A percentile compares a stretch with the other conserved stretches of the same genome.
phyloP scores from a whole-genome alignment of 2,113 vertebrate species.

The Bagarius yarrelli region DNA sequence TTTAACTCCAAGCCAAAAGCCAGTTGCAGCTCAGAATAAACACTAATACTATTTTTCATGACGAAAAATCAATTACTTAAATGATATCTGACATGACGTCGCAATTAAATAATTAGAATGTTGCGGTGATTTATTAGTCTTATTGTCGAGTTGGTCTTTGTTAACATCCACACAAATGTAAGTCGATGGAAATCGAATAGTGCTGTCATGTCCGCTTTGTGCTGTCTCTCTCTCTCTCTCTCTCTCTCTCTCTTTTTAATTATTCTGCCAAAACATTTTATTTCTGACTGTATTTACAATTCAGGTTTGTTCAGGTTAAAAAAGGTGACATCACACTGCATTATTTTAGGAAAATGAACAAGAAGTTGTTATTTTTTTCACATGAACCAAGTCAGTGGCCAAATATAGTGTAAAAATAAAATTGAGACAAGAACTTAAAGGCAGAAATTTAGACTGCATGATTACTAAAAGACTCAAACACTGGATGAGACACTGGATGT shows the following conservation, averaged over 20 bases:
- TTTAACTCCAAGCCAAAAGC: not conserved
- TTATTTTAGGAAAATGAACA: not conserved
- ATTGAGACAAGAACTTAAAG: too few relatives aligned
- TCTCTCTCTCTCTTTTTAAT: not conserved
- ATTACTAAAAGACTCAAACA: too few relatives aligned
- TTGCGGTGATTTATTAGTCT: not conserved
- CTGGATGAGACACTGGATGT: too few relatives aligned
- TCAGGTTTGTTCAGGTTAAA: not conserved
- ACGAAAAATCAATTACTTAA: not conserved
- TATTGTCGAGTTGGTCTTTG: not conserved
- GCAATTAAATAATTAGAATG: not conserved
- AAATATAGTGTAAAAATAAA: too few relatives aligned
- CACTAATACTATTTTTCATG: not conserved
- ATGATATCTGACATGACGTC: not conserved
- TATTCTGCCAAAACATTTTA: not conserved
- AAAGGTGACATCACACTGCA: not conserved
- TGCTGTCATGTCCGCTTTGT: not conserved
- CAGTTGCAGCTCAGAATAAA: not conserved
- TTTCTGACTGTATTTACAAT: not conserved
- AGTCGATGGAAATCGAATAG: not conserved
- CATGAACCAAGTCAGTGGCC: too few relatives aligned
- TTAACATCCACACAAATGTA: not conserved
- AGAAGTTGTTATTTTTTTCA: too few relatives aligned
- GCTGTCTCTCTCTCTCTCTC: not conserved
- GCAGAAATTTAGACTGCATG: too few relatives aligned